Conservation (phyloP, 2,113 vertebrate genomes). For the Halichoeres trimaculatus region DNA sequence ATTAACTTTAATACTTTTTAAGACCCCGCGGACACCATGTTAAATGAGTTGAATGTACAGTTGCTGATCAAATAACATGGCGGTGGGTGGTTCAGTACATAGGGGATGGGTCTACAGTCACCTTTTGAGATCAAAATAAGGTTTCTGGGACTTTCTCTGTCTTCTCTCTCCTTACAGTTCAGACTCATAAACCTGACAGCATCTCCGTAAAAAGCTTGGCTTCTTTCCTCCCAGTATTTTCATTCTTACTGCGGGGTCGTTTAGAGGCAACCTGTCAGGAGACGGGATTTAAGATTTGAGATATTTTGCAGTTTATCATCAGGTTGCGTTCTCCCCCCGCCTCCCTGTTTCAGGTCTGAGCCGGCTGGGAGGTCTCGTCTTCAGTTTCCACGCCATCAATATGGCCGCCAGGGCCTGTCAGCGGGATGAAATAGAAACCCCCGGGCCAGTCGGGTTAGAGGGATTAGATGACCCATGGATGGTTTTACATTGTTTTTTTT, state of each 20-base stretch:
- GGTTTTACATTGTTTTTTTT: slow-evolving; percentile 17
- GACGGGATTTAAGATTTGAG: slow-evolving; percentile 42
- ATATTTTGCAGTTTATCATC: slow-evolving; percentile 44
- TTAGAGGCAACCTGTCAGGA: slow-evolving; percentile 45
- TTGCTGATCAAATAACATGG: too few relatives aligned
- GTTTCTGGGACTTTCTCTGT: background rate
- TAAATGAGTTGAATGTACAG: too few relatives aligned
- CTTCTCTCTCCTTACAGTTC: background rate
- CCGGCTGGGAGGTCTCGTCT: slow-evolving; percentile 61
- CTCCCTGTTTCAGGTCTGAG: slow-evolving; percentile 24
- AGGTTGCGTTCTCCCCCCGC: background rate
- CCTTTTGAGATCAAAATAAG: background rate
- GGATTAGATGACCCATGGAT: slow-evolving; percentile 54
- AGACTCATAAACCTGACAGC: slow-evolving; percentile 14
- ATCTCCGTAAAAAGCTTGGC: slow-evolving; percentile 10
- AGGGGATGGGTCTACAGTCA: too few relatives aligned
- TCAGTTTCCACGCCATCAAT: slow-evolving; percentile 61
- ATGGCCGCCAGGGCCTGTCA: slow-evolving; percentile 61
- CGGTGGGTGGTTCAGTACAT: too few relatives aligned
- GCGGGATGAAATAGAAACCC: slow-evolving; percentile 46
- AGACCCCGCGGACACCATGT: too few relatives aligned
- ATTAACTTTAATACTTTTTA: too few relatives aligned
- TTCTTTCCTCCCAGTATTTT: background rate
- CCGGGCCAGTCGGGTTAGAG: slow-evolving; percentile 33
- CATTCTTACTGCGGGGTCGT: slow-evolving; percentile 3